phyloP scores from a whole-genome alignment of 2,113 vertebrate species.

The Tympanuchus pallidicinctus region DNA sequence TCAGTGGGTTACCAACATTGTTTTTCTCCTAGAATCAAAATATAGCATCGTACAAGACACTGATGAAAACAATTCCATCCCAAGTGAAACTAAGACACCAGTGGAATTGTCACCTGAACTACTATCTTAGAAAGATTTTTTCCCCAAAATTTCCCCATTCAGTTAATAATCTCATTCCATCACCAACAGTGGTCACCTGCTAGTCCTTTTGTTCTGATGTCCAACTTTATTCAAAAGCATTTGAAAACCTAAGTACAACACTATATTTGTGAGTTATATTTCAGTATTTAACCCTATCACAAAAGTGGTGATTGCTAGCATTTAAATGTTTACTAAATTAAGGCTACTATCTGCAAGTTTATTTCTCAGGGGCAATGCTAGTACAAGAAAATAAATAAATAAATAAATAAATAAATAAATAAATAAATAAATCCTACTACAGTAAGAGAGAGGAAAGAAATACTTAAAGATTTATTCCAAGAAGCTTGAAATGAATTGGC shows the following conservation, averaged over 20 bases:
- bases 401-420: constrained; percentile 15
- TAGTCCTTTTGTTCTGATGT: neutral
- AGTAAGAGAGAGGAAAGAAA: neutral
- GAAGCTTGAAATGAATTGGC: constrained; percentile 33
- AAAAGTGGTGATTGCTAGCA: neutral
- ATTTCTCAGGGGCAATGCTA: neutral
- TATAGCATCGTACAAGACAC: too few relatives aligned
- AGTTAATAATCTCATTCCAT: neutral
- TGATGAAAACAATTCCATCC: too few relatives aligned
- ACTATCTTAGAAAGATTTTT: neutral
- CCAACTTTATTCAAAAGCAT: neutral
- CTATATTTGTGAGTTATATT: neutral
- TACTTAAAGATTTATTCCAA: constrained; percentile 38
- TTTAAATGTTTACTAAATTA: constrained; percentile 44
- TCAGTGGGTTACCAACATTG: too few relatives aligned
- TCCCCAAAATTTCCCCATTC: rapidly evolving
- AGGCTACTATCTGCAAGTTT: neutral
- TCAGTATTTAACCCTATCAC: neutral
- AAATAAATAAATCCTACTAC: neutral
- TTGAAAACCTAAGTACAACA: neutral
- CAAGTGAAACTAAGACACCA: too few relatives aligned
- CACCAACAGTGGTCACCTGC: neutral
- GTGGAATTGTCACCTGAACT: neutral
- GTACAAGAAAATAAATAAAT: constrained; percentile 4
- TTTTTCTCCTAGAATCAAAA: too few relatives aligned